Percentiles rank a stretch among this genome's conserved stretches.
Evolutionary conservation across 1,140 invertebrate genomes (phyloP).

Genomic region (Cotesia vestalis): DNA sequence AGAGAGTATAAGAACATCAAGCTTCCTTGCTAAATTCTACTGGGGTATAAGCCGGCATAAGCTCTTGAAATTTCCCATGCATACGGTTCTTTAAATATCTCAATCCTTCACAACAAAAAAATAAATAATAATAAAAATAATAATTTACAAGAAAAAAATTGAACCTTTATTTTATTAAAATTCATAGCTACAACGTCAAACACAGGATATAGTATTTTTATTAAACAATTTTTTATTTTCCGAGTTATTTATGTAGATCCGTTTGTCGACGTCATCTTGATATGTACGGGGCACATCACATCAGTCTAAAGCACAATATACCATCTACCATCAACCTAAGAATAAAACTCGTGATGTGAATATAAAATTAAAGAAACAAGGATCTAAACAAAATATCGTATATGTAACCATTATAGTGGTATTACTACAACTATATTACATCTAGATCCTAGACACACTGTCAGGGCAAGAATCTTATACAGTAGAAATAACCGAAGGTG

Average conservation of each 20-base stretch:
- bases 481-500: conserved; percentile 17
- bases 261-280: too few species aligned
- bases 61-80: conserved; percentile 21
- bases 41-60: conserved; percentile 19
- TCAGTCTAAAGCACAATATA: background rate
- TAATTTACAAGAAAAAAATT: background rate
- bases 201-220: too few species aligned
- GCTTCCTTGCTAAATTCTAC: conserved; percentile 27
- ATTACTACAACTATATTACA: background rate
- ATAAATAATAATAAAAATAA: background rate
- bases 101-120: background rate
- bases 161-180: too few species aligned
- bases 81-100: background rate
- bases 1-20: conserved; percentile 12
- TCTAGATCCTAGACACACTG: conserved; percentile 3
- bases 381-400: conserved; percentile 25
- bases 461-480: conserved; percentile 7
- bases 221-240: too few species aligned
- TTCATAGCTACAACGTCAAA: too few species aligned
- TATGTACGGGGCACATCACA: background rate
- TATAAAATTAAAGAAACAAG: conserved; percentile 13
- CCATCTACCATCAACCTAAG: background rate
- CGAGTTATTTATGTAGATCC: too few species aligned
- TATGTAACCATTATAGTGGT: background rate
- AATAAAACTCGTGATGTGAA: conserved; percentile 15